A percentile compares a stretch with the other conserved stretches of the same genome.
phyloP scores from a whole-genome alignment of 2,888 invertebrate species.

The Octonoba sinensis region DNA sequence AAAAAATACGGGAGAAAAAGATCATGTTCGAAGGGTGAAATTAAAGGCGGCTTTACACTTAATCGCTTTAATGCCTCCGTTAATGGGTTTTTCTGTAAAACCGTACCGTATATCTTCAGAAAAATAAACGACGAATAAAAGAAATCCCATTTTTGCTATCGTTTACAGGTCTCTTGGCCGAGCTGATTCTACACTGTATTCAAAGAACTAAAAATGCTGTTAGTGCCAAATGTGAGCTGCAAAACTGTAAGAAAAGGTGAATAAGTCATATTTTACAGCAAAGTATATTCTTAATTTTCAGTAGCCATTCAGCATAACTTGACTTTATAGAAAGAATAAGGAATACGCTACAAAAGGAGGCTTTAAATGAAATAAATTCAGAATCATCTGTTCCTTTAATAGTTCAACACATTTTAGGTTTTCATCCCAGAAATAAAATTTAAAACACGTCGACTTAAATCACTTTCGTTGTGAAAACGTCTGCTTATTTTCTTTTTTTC shows the following conservation, averaged over 20 bases:
- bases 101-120: constrained; percentile 32
- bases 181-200: constrained; percentile 55
- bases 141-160: not conserved
- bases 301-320: too few species aligned
- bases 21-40: too few species aligned
- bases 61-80: constrained; percentile 46
- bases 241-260: too few species aligned
- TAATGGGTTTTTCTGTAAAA: constrained; percentile 24
- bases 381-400: too few species aligned
- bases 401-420: too few species aligned
- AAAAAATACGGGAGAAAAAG: not conserved
- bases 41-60: constrained; percentile 26
- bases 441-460: not conserved
- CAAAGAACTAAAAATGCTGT: constrained; percentile 41
- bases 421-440: constrained; percentile 18
- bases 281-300: too few species aligned
- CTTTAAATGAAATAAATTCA: too few species aligned
- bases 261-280: too few species aligned
- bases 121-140: constrained; percentile 30
- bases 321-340: too few species aligned
- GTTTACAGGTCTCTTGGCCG: constrained; percentile 10
- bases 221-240: constrained; percentile 11
- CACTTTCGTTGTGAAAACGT: constrained; percentile 12
- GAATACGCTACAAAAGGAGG: too few species aligned
- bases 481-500: constrained; percentile 12